Percentiles rank a stretch among this genome's conserved stretches.
Conservation (phyloP, 2,888 invertebrate genomes). For the Synanthedon myopaeformis region DNA sequence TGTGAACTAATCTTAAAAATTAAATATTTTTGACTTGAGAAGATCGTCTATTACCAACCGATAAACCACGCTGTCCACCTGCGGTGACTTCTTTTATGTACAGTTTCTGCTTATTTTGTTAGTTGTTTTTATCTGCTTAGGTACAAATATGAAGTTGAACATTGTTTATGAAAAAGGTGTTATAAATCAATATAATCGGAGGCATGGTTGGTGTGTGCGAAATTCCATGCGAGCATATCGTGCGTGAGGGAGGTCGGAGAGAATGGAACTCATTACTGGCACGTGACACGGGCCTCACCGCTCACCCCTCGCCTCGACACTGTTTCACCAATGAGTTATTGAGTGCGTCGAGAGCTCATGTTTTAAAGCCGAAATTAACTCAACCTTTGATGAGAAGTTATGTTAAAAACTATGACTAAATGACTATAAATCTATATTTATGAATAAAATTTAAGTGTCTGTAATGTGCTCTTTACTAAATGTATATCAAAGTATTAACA, state of each 20-base stretch:
- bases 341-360: slow-evolving; percentile 56
- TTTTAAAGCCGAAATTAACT: slow-evolving; percentile 21
- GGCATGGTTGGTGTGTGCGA: slow-evolving; percentile 33
- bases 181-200: slow-evolving; percentile 59
- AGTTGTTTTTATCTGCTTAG: too few species aligned
- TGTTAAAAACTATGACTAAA: too few species aligned
- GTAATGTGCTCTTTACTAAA: too few species aligned
- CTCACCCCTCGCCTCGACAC: slow-evolving; percentile 38
- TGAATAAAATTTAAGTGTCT: too few species aligned
- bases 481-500: neutral
- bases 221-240: slow-evolving; percentile 46
- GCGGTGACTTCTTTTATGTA: too few species aligned
- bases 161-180: slow-evolving; percentile 9
- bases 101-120: too few species aligned
- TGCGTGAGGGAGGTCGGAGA: slow-evolving; percentile 26
- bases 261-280: slow-evolving; percentile 63
- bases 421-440: too few species aligned
- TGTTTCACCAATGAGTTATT: slow-evolving; percentile 67
- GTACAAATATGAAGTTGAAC: neutral
- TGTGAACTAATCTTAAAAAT: too few species aligned
- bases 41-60: too few species aligned
- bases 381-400: neutral
- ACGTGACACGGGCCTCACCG: slow-evolving; percentile 59
- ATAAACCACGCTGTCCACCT: too few species aligned
- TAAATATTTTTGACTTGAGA: too few species aligned